phyloP scores from a whole-genome alignment of 2,113 vertebrate species.

The Phycodurus eques region DNA sequence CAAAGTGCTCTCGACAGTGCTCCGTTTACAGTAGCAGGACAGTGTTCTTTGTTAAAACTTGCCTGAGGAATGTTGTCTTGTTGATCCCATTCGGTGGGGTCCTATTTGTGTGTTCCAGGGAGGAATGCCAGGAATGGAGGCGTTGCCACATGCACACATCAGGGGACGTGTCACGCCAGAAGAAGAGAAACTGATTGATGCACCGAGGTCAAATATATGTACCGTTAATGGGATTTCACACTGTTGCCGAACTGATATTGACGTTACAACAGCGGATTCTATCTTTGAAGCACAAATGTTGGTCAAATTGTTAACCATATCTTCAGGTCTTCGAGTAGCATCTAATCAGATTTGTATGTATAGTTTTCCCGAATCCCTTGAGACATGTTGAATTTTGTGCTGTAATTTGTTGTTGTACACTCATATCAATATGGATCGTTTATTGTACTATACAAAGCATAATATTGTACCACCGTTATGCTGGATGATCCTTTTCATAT shows the following conservation, averaged over 20 bases:
- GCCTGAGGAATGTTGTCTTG: conserved; percentile 64
- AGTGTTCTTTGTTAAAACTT: conserved; percentile 58
- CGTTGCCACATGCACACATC: conserved; percentile 43
- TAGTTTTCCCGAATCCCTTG: conserved; percentile 26
- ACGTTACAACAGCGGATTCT: background rate
- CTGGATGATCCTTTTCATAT: background rate
- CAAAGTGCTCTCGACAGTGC: background rate
- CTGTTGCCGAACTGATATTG: background rate
- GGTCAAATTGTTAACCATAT: conserved; percentile 19
- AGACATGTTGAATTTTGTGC: conserved; percentile 26
- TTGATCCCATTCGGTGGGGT: conserved; percentile 47
- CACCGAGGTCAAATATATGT: conserved; percentile 25
- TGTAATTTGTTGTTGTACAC: conserved; percentile 37
- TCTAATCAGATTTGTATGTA: conserved; percentile 34
- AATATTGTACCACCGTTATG: background rate
- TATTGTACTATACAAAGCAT: conserved; percentile 24
- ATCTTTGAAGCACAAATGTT: background rate
- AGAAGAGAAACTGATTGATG: conserved; percentile 51
- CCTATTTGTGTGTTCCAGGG: conserved; percentile 40
- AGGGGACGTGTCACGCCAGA: conserved; percentile 34
- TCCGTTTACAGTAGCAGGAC: conserved; percentile 25
- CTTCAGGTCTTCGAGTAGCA: conserved; percentile 2
- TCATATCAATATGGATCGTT: conserved; percentile 38
- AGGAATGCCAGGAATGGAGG: conserved; percentile 65
- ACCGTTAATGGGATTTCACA: conserved; percentile 29